Conservation (phyloP, 2,113 vertebrate genomes). For the Macrotis lagotis region DNA sequence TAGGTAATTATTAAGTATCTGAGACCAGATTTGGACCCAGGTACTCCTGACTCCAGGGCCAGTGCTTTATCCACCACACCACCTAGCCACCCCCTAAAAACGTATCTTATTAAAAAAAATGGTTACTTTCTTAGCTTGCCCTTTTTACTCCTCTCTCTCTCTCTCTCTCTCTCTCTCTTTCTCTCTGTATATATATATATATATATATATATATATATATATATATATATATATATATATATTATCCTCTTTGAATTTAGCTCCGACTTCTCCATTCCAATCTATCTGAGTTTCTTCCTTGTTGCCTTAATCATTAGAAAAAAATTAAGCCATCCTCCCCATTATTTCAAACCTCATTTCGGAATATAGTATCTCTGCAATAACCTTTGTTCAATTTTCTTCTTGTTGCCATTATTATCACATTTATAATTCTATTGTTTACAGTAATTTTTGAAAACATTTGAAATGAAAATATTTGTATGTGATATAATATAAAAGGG, state of each 20-base stretch:
- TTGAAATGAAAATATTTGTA: no score
- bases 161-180: no score
- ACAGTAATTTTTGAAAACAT: not conserved
- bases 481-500: slow-evolving; percentile 1
- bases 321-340: not conserved
- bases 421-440: not conserved
- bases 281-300: not conserved
- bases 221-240: no score
- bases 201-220: no score
- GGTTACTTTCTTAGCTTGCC: not conserved
- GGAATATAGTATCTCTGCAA: not conserved
- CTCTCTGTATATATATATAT: no score
- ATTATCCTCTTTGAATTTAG: not conserved
- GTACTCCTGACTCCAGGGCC: no score
- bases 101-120: no score
- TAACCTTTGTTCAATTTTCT: not conserved
- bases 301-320: not conserved
- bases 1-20: no score
- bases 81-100: no score
- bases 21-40: no score
- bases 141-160: not conserved
- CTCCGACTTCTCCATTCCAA: not conserved
- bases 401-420: not conserved
- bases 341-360: not conserved
- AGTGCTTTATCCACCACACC: no score